Evolutionary conservation across 2,797 vertebrate species (phyloP), one percentile per base, ranked within the genome.

Genomic region (Cetoscarus ocellatus): DNA sequence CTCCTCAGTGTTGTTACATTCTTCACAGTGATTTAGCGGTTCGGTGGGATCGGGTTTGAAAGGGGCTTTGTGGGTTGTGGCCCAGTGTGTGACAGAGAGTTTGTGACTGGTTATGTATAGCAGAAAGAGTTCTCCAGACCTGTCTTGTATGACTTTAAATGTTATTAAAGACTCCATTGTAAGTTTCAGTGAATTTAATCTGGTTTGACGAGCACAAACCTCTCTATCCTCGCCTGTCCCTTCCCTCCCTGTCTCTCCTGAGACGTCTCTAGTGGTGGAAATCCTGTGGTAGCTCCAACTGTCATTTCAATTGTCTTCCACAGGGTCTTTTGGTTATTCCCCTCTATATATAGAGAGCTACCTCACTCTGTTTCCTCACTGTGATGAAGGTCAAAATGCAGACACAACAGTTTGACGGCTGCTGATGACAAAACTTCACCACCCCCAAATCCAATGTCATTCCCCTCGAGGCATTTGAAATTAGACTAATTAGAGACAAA

Each of bases 281-380:
- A 93, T 95, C 93, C 92, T 94, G 88, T 83, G 91, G 86, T 75
- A 38, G 10, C 75, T 78, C 60, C 74, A 80, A 91, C 76, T 89
- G 85, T 77, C 88, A 83, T 91, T 76, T 86, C 70, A 55, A 75
- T 86, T 89, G 89, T 91, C 78, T 83, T 73, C 57, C 51, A 80
- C 38, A 27, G 53, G 78, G 44, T 73, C 51, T 84, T 65, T 71
- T 76, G 64, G 75, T 81, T 77, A 73, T 64, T 80, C 82, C 44
- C 43, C 60, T 75, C 84, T 89, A 85, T 82, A 83, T 84, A 84
- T 84, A 88, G 67, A 72, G 59, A 40, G 59, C 61, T 69, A 58
- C 75, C 56, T 81, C 76, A 53, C 51, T 7, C 65, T 0, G 52
- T 70, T 87, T 83, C 86, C 79, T 84, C 61, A 53, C 64, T 57